Evolutionary conservation across 2,797 vertebrate species (phyloP), one percentile per base, ranked within the genome.

Genomic region (Micropoecilia bifurca): DNA sequence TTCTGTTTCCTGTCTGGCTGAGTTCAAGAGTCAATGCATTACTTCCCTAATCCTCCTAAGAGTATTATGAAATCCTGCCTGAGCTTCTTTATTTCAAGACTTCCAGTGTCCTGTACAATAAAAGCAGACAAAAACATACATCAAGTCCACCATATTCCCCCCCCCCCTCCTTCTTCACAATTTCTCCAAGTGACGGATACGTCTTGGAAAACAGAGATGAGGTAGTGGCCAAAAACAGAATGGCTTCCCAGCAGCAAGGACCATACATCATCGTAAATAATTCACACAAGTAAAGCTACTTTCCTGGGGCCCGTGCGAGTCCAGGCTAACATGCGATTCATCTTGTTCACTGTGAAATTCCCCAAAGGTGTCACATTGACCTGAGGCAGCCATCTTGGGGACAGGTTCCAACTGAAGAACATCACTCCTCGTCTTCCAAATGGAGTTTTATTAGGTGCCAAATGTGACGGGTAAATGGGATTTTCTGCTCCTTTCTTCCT

Each of bases 231-330:
- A 90, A 93, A 90, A 92, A 88, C 89, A 88, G 84, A 93, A 87
- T 85, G 83, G 85, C 84, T 92, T 91, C 90, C 91, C 86, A 88
- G 88, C 91, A 92, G 89, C 63, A 2, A 83, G 79, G 78, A 75
- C 90, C 78, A 95, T 95, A 94, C 88, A 95, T 95, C 94, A 95
- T 85, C 77, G 90, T 95, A 93, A 95, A 95, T 95, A 95, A 95
- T 94, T 92, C 87, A 93, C 90, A 81, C 78, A 85, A 90, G 91
- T 89, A 89, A 87, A 89, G 87, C 84, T 81, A 83, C 90, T 87
- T 93, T 93, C 86, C 90, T 47, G 77, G 59, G 86, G 90, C 90
- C 88, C 88, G 83, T 81, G 66, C 71, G 79, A 75, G 14, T 83
- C 80, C 82, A 84, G 80, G 86, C 92, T 87, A 91, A 94, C 92